Conservation (phyloP, 2,888 invertebrate species). For the Eulithis testata region DNA sequence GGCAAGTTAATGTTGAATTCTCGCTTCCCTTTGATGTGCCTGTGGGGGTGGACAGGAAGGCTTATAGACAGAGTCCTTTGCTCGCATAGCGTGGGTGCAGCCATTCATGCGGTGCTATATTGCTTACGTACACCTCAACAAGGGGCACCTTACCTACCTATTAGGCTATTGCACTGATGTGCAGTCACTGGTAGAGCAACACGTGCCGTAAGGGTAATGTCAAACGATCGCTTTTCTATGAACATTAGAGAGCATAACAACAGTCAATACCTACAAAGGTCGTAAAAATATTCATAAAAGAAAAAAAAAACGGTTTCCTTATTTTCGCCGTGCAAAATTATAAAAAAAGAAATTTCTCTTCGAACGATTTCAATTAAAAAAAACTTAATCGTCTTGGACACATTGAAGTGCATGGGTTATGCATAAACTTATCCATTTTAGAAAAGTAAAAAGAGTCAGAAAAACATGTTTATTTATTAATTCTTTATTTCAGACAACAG, state of each 20-base stretch:
- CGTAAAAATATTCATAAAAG: no score
- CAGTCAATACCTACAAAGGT: conserved; percentile 5
- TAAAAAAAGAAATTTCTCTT: no score
- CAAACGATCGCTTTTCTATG: conserved; percentile 23
- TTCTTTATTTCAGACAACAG: no score
- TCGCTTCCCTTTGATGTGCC: conserved; percentile 72
- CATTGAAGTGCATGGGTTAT: no score
- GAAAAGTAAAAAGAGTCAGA: no score
- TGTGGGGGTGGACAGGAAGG: conserved; percentile 48
- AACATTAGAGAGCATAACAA: conserved; percentile 12
- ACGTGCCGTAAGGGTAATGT: conserved; percentile 29
- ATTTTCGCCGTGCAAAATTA: no score
- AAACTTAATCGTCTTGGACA: no score
- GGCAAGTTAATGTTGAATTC: conserved; percentile 68
- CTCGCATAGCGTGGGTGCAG: conserved; percentile 65
- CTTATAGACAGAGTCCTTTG: conserved; percentile 64
- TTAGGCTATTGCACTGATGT: conserved; percentile 34
- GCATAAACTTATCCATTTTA: no score
- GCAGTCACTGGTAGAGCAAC: conserved; percentile 36
- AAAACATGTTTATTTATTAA: no score
- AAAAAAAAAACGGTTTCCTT: no score
- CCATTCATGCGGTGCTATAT: conserved; percentile 63
- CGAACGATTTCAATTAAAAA: no score
- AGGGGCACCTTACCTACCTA: conserved; percentile 21
- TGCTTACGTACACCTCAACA: conserved; percentile 46